Evolutionary conservation across 2,797 vertebrate species (phyloP).

Genomic region (Odontamblyopus lacepedii): DNA sequence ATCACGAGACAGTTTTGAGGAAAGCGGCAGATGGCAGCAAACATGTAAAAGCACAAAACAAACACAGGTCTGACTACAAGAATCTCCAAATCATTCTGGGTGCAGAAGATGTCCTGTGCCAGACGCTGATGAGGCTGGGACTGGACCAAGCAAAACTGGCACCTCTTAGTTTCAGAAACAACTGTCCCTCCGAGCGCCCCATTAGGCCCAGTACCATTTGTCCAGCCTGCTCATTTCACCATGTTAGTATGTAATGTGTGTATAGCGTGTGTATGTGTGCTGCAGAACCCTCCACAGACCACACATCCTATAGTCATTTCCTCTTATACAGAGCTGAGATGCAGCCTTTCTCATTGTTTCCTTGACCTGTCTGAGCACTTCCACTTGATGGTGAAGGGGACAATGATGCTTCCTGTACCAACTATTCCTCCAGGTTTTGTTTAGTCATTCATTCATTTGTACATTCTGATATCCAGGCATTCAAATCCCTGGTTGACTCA

Average conservation of each 20-base stretch:
- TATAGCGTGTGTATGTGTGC: neutral
- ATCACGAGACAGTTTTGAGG: too few species aligned
- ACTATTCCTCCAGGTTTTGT: neutral
- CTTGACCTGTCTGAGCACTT: neutral
- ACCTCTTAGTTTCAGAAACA: constrained; percentile 6
- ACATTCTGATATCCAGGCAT: constrained; percentile 13
- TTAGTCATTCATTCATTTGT: neutral
- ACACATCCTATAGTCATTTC: neutral
- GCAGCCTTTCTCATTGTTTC: constrained; percentile 16
- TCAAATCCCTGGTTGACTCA: constrained; percentile 17
- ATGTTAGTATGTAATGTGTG: neutral
- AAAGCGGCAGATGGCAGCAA: too few species aligned
- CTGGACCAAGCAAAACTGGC: constrained; percentile 18
- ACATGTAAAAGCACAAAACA: too few species aligned
- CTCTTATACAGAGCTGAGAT: neutral
- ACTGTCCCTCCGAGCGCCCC: constrained; percentile 16
- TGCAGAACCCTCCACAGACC: neutral
- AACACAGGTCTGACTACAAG: too few species aligned
- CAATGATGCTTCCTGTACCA: neutral
- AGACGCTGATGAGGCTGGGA: constrained; percentile 17
- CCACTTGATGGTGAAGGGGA: neutral
- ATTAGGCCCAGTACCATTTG: neutral
- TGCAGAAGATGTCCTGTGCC: constrained; percentile 3
- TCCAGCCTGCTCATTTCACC: neutral
- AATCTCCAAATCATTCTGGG: neutral